Percentiles rank a stretch among this genome's conserved stretches.
Conservation (phyloP, 2,113 vertebrate species). For the Pavo muticus region DNA sequence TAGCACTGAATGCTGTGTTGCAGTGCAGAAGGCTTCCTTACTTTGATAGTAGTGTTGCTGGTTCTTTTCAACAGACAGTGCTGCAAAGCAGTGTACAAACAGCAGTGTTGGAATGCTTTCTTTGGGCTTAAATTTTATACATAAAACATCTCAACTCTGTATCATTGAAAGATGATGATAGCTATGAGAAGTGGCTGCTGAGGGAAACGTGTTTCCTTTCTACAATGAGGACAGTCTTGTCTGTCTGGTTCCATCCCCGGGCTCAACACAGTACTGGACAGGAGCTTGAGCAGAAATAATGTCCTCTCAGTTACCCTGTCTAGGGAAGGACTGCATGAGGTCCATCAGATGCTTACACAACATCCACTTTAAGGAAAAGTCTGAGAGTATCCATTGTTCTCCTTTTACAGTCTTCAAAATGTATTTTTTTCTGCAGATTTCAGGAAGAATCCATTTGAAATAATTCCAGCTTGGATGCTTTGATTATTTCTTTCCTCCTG, state of each 20-base stretch:
- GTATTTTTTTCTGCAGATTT: not conserved
- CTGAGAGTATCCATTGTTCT: fast-evolving
- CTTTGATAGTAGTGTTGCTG: fast-evolving
- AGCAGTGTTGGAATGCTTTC: not conserved
- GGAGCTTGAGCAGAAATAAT: not conserved
- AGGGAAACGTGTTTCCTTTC: not conserved
- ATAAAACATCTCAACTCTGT: not conserved
- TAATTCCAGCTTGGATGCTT: not conserved
- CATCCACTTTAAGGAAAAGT: not conserved
- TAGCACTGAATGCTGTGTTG: not conserved
- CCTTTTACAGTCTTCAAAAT: not conserved
- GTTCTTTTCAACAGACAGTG: not conserved
- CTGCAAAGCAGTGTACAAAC: no score
- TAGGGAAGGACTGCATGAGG: not conserved
- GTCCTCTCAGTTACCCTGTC: not conserved
- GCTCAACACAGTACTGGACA: fast-evolving
- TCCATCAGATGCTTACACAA: not conserved
- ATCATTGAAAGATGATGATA: not conserved
- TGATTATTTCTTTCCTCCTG: not conserved
- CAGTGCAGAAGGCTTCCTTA: not conserved
- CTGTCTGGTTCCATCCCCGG: not conserved
- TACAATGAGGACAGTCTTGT: not conserved
- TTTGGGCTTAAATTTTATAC: not conserved
- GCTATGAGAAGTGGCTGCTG: not conserved
- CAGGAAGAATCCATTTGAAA: not conserved